Percentiles rank a stretch among this genome's conserved stretches.
Conservation (phyloP, 1,140 invertebrate species). For the Zaprionus nigranus region DNA sequence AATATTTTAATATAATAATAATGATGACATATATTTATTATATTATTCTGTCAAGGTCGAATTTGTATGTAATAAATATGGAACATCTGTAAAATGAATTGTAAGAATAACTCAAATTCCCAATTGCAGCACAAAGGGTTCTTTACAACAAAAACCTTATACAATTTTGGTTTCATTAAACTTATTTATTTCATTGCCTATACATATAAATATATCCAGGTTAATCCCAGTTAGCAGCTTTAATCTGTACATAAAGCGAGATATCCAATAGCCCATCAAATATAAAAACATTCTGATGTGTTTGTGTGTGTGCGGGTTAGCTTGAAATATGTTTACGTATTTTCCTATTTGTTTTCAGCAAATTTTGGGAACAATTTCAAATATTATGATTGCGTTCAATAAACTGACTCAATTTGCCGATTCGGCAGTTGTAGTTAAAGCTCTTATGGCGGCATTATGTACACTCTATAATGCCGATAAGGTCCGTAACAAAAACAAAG, state of each 20-base stretch:
- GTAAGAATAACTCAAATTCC: too few species aligned
- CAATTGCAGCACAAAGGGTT: too few species aligned
- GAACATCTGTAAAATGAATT: too few species aligned
- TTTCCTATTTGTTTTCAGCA: background rate
- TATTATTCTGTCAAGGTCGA: too few species aligned
- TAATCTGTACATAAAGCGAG: background rate
- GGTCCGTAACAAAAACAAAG: slow-evolving; percentile 39
- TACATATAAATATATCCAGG: too few species aligned
- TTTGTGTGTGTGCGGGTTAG: background rate
- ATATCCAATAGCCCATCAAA: background rate
- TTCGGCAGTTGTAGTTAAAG: slow-evolving; percentile 7
- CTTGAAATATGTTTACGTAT: background rate
- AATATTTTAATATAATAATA: too few species aligned
- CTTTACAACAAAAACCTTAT: too few species aligned
- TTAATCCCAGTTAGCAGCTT: background rate
- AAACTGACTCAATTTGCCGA: background rate
- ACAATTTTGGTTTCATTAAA: too few species aligned
- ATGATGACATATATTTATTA: too few species aligned
- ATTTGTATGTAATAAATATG: too few species aligned
- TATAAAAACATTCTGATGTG: background rate
- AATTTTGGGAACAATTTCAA: background rate
- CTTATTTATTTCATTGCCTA: too few species aligned
- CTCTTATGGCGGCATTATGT: background rate
- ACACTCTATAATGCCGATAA: slow-evolving; percentile 25
- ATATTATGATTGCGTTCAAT: slow-evolving; percentile 1